Evolutionary conservation across 2,888 invertebrate species (phyloP).

Genomic region (Acanthosepion esculentum): DNA sequence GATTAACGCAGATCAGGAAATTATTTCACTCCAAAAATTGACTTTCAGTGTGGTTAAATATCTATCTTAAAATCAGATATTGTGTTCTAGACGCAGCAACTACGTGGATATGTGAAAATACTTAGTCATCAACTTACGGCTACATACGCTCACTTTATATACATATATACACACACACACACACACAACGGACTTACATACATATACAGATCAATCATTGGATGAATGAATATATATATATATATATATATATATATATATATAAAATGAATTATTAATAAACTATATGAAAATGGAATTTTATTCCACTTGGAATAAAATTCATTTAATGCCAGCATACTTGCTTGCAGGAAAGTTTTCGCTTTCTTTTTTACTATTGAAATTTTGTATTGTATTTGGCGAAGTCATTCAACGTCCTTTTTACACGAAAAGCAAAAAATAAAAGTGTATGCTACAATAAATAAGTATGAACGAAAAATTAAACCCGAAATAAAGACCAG

Average conservation of each 20-base stretch:
- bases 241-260: neutral
- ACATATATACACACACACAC: neutral
- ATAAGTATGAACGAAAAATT: neutral
- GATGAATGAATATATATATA: neutral
- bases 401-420: neutral
- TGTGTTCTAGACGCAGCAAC: too few species aligned
- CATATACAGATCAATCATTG: too few species aligned
- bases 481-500: neutral
- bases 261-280: neutral
- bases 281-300: neutral
- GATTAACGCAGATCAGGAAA: too few species aligned
- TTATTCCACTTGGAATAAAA: neutral
- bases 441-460: neutral
- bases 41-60: too few species aligned
- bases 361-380: too few species aligned
- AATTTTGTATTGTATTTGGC: neutral
- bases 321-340: neutral
- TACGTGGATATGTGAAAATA: too few species aligned
- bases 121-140: too few species aligned
- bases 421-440: neutral
- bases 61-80: too few species aligned
- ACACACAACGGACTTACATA: too few species aligned
- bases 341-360: neutral
- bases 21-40: too few species aligned
- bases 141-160: neutral